Conservation (phyloP, 2,797 vertebrate genomes). For the Passerculus sandwichensis region DNA sequence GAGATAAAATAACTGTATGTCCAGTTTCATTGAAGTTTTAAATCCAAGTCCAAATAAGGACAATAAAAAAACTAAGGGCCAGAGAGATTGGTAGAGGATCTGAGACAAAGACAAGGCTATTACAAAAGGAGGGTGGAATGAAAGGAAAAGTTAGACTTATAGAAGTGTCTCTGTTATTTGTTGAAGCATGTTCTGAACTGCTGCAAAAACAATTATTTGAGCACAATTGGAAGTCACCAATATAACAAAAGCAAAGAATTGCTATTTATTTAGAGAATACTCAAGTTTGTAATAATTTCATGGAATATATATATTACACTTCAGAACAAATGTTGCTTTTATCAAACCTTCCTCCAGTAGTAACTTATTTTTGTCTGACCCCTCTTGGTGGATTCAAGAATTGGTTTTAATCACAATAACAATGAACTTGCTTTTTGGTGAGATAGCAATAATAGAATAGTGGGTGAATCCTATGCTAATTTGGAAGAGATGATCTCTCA, state of each 20-base stretch:
- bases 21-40: background rate
- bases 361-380: constrained; percentile 36
- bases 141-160: background rate
- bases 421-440: background rate
- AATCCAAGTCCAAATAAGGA: background rate
- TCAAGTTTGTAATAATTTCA: background rate
- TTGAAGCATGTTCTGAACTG: background rate
- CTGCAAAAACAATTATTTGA: background rate
- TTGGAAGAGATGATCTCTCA: background rate
- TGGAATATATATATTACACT: background rate
- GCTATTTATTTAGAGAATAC: background rate
- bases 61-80: background rate
- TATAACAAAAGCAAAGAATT: background rate
- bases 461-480: background rate
- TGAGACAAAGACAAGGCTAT: background rate
- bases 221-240: background rate
- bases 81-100: background rate
- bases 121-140: background rate
- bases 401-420: background rate
- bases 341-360: background rate
- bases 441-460: background rate
- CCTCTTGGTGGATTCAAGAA: constrained; percentile 24
- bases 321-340: background rate
- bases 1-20: background rate
- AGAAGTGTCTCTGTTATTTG: background rate